Percentiles rank a stretch among this genome's conserved stretches.
These are phyloP conservation scores for Grapholita molesta DNA, from an alignment of 1,140 invertebrate genomes.

Conservation along the genomic window DNA sequence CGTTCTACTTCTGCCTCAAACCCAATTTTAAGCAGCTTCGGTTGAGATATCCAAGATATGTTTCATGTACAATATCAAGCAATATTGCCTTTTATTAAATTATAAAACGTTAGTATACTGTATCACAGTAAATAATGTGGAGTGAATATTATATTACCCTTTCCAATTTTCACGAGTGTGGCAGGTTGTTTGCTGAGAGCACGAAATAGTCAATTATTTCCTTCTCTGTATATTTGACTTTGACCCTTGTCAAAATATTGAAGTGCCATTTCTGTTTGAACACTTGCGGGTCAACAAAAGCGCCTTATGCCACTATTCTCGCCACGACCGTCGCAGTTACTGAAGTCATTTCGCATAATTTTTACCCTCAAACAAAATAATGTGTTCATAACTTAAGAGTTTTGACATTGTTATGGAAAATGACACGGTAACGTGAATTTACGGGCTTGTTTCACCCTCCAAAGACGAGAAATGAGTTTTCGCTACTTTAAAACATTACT, in stretches of 20 bases:
- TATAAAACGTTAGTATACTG: background rate
- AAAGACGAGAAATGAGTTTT: conserved; percentile 48
- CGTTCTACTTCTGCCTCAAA: background rate
- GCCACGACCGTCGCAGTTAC: background rate
- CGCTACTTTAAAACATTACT: conserved; percentile 49
- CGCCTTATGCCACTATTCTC: background rate
- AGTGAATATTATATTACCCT: background rate
- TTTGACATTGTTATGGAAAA: conserved; percentile 55
- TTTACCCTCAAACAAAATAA: conserved; percentile 28
- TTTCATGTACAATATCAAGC: background rate
- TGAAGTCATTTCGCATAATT: conserved; percentile 20
- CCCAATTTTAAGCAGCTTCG: background rate
- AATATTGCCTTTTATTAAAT: background rate
- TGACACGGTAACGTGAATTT: conserved; percentile 54
- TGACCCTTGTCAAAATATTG: background rate
- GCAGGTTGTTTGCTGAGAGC: background rate
- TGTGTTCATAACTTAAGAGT: conserved; percentile 35
- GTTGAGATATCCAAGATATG: background rate
- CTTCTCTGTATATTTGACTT: background rate
- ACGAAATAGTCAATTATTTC: background rate
- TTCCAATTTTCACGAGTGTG: background rate
- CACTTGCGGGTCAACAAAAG: background rate
- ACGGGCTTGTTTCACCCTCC: conserved; percentile 40
- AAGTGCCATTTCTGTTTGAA: background rate
- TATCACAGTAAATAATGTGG: background rate